phyloP scores from a whole-genome alignment of 2,113 vertebrate species.

The Cynopterus brachyotis region DNA sequence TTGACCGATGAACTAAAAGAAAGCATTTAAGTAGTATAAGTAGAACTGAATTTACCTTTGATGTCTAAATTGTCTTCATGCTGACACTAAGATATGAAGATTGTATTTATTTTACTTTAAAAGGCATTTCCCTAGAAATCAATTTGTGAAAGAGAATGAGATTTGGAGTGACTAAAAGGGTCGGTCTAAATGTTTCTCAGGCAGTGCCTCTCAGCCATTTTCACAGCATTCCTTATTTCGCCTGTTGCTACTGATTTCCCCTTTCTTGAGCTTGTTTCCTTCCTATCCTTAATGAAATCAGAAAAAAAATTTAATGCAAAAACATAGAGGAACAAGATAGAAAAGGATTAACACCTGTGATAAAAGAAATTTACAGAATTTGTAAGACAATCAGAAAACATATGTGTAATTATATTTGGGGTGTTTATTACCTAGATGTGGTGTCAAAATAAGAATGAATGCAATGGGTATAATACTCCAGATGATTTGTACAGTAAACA shows the following conservation, averaged over 20 bases:
- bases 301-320: not conserved
- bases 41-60: not conserved
- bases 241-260: not conserved
- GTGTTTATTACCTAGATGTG: not conserved
- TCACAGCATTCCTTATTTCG: not conserved
- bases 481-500: not conserved
- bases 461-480: not conserved
- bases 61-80: not conserved
- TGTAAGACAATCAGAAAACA: not conserved
- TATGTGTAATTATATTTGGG: not conserved
- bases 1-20: not conserved
- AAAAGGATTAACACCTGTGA: not conserved
- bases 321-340: not conserved
- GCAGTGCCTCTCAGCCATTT: not conserved
- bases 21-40: not conserved
- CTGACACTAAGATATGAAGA: not conserved
- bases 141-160: not conserved
- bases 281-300: not conserved
- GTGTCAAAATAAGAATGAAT: not conserved
- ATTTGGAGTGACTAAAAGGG: not conserved
- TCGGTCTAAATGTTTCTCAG: not conserved
- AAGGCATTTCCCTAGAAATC: not conserved
- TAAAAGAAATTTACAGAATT: not conserved
- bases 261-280: not conserved
- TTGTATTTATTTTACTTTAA: not conserved